A percentile compares a stretch with the other conserved stretches of the same genome.
phyloP scores from a whole-genome alignment of 1,140 invertebrate genomes.

The Drosophila leontia region DNA sequence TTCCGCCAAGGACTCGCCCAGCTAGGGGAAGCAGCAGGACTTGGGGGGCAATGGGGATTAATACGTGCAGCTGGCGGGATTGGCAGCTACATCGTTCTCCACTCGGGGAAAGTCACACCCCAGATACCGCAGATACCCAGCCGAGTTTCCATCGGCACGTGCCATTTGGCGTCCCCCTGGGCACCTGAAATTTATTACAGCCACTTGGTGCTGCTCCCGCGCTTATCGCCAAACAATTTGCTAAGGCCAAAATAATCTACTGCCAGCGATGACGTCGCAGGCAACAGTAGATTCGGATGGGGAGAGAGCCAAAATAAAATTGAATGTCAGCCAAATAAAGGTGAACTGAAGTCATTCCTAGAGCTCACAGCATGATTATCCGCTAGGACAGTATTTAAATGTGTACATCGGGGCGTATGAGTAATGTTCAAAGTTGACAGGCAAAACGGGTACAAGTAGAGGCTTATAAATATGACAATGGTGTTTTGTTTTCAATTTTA shows the following conservation, averaged over 20 bases:
- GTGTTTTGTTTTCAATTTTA: neutral
- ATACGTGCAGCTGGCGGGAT: constrained; percentile 40
- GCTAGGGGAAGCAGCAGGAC: constrained; percentile 3
- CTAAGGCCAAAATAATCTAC: constrained; percentile 42
- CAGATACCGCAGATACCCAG: constrained; percentile 9
- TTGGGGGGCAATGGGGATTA: constrained; percentile 18
- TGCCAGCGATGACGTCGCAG: constrained; percentile 32
- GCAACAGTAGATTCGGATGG: neutral
- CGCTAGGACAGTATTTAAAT: constrained; percentile 19
- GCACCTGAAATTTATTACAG: constrained; percentile 46
- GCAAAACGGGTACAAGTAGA: neutral
- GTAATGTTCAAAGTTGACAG: neutral
- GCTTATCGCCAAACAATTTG: constrained; percentile 49
- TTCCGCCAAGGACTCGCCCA: constrained; percentile 60
- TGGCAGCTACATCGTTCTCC: constrained; percentile 41
- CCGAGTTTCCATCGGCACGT: constrained; percentile 36
- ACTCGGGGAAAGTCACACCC: constrained; percentile 31
- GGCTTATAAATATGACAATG: neutral
- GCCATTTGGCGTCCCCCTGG: constrained; percentile 22
- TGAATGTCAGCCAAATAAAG: constrained; percentile 9
- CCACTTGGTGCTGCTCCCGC: constrained; percentile 38
- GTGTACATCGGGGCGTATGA: constrained; percentile 19
- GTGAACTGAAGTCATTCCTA: neutral
- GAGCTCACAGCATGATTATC: constrained; percentile 3
- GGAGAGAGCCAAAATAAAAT: constrained; percentile 3